A percentile compares a stretch with the other conserved stretches of the same genome.
Evolutionary conservation across 1,140 invertebrate genomes (phyloP).

Genomic region (Nautilus pompilius): DNA sequence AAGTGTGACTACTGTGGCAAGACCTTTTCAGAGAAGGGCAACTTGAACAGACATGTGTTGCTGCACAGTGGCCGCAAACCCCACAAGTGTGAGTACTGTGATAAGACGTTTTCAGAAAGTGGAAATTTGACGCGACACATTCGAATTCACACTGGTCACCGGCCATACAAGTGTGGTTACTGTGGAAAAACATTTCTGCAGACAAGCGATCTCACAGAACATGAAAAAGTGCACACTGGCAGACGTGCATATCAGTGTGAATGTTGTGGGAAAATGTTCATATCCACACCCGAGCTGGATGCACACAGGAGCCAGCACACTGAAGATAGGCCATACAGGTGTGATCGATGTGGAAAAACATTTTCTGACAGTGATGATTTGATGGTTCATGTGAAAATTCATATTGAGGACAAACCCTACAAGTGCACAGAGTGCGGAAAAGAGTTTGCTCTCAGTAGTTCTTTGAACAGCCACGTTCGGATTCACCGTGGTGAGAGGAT

Average conservation of each 20-base stretch:
- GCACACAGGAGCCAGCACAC: conserved; percentile 6
- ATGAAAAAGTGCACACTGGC: neutral
- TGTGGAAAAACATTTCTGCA: neutral
- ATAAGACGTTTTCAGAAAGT: neutral
- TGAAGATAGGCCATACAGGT: conserved; percentile 10
- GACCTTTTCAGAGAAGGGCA: conserved; percentile 10
- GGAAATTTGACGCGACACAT: neutral
- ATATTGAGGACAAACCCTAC: conserved; percentile 14
- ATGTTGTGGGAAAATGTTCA: neutral
- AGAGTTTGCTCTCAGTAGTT: conserved; percentile 7
- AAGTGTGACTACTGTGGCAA: conserved; percentile 11
- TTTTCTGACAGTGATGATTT: conserved; percentile 7
- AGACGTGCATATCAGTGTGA: neutral
- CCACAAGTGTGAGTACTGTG: conserved; percentile 4
- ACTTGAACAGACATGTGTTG: conserved; percentile 59
- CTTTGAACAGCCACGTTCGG: conserved; percentile 9
- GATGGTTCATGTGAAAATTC: conserved; percentile 6
- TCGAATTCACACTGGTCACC: neutral
- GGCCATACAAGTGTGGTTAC: neutral
- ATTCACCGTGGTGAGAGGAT: conserved; percentile 32
- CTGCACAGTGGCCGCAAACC: conserved; percentile 27
- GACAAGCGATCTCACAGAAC: neutral
- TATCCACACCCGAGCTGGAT: conserved; percentile 3
- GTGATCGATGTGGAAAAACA: conserved; percentile 9
- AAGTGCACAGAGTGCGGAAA: conserved; percentile 14